Percentiles rank a stretch among this genome's conserved stretches.
These are phyloP conservation scores for Meganola albula DNA, from an alignment of 2,888 invertebrate species.

Conservation along the genomic window DNA sequence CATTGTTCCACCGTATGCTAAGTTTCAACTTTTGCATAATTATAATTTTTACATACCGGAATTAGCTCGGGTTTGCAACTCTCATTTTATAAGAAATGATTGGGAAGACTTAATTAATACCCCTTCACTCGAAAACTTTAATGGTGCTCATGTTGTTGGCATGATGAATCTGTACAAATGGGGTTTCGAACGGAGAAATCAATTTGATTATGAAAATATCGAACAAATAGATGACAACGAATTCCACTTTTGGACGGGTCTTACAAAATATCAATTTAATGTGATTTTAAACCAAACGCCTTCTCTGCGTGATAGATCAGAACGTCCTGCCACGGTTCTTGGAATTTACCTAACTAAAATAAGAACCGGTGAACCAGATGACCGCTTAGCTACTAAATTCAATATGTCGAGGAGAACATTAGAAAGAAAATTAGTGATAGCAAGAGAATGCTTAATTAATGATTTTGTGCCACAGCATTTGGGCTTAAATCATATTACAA, in stretches of 20 bases:
- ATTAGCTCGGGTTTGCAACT: constrained; percentile 6
- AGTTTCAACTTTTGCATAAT: constrained; percentile 5
- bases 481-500: constrained; percentile 14
- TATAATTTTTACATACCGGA: constrained; percentile 7
- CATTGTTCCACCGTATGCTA: constrained; percentile 7
- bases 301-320: constrained; percentile 9
- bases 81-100: constrained; percentile 6
- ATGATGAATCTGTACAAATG: constrained; percentile 15
- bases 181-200: constrained; percentile 10
- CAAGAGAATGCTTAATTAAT: constrained; percentile 13
- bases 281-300: constrained; percentile 11
- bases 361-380: constrained; percentile 17
- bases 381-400: constrained; percentile 7
- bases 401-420: constrained; percentile 10
- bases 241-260: constrained; percentile 13
- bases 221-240: constrained; percentile 13
- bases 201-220: constrained; percentile 14
- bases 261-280: constrained; percentile 14
- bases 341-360: constrained; percentile 11
- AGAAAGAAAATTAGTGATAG: constrained; percentile 63
- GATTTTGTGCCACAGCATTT: constrained; percentile 14
- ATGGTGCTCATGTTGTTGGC: constrained; percentile 11
- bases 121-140: constrained; percentile 5
- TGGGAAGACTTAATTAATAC: constrained; percentile 6
- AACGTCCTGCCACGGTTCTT: constrained; percentile 12